Conservation (phyloP, 2,113 vertebrate genomes). For the Oophaga pumilio region DNA sequence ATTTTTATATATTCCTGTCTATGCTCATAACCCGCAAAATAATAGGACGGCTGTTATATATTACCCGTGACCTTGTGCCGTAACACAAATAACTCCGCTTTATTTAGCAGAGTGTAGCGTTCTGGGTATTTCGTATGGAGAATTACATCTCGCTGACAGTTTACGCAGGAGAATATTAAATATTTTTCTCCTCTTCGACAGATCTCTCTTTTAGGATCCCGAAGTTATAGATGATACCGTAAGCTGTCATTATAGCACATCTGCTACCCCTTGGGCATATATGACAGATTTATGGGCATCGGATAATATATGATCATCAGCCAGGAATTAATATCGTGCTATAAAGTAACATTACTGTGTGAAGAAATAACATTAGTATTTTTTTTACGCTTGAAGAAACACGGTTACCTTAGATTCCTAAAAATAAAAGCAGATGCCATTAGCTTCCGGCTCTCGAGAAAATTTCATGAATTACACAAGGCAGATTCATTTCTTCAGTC, state of each 20-base stretch:
- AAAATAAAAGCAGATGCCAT: conserved; percentile 28
- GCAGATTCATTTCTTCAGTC: conserved; percentile 14
- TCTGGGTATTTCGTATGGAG: neutral
- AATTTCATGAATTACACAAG: conserved; percentile 16
- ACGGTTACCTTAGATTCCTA: conserved; percentile 10
- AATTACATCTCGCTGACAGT: neutral
- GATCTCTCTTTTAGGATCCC: conserved; percentile 14
- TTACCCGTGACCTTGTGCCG: neutral
- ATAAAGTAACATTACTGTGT: neutral
- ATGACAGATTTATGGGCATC: neutral
- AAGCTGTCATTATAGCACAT: neutral
- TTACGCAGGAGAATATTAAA: conserved; percentile 21
- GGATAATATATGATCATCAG: conserved; percentile 3
- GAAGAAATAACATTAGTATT: neutral
- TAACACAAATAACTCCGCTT: neutral
- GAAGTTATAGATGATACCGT: conserved; percentile 6
- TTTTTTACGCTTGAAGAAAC: neutral
- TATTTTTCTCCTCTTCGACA: neutral
- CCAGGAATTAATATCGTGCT: conserved; percentile 7
- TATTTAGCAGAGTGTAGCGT: neutral
- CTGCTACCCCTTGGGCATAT: conserved; percentile 27
- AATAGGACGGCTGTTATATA: neutral
- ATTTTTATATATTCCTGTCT: neutral
- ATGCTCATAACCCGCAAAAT: neutral
- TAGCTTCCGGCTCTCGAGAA: neutral